Percentiles rank a stretch among this genome's conserved stretches.
Conservation (phyloP, 2,888 invertebrate species). For the Pseudoips prasinana region DNA sequence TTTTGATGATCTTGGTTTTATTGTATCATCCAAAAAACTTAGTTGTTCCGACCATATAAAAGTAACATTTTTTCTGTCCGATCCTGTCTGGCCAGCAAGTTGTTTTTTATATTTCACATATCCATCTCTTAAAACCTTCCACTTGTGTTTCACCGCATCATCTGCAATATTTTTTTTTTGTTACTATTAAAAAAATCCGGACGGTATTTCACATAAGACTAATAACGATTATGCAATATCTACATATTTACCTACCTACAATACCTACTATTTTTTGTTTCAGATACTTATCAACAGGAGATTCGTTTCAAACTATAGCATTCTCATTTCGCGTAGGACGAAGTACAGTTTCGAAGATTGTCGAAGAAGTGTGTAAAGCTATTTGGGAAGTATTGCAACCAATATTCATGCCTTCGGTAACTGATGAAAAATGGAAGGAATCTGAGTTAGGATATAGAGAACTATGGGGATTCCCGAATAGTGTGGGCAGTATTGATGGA, state of each 20-base stretch:
- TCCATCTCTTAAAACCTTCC: no score
- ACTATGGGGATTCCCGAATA: constrained; percentile 17
- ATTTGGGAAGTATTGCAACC: constrained; percentile 3
- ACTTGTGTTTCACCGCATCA: constrained; percentile 5
- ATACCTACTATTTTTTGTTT: constrained; percentile 1
- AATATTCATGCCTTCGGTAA: constrained; percentile 1
- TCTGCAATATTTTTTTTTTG: no score
- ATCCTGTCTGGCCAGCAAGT: no score
- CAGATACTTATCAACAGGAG: constrained; percentile 1
- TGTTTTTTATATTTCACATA: no score
- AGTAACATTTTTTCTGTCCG: no score
- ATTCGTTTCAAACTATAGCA: constrained; percentile 1
- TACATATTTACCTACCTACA: constrained; percentile 1
- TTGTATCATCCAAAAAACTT: no score
- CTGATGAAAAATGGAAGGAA: constrained; percentile 2
- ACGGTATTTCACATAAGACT: constrained; percentile 1
- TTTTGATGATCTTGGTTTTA: no score
- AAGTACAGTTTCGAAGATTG: constrained; percentile 1
- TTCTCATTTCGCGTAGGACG: constrained; percentile 2
- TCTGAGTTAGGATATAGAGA: constrained; percentile 9
- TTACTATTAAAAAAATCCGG: no score
- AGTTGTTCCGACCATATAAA: no score
- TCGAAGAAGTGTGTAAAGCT: constrained; percentile 1
- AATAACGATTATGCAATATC: constrained; percentile 1
- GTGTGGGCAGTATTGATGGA: constrained; percentile 15